Evolutionary conservation across 2,888 invertebrate species (phyloP), one percentile per base, ranked within the genome.

Genomic region (Pegoplata infirma): DNA sequence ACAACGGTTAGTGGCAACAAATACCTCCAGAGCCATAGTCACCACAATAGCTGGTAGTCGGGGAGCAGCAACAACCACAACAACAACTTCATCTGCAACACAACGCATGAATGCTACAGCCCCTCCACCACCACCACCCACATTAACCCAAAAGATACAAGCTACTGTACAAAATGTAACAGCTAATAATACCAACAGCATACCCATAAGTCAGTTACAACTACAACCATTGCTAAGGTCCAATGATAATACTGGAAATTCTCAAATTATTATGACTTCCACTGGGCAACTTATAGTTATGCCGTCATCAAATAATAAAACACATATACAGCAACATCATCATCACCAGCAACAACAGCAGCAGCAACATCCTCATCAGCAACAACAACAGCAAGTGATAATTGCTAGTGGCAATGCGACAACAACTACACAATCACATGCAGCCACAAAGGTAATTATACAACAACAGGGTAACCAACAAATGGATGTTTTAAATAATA

Each of bases 21-120:
- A 95, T 0, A 93, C 93, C 2, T 94, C 94, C 36, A 92, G 95
- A 82, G 95, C 95, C 85, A 95, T 96, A 0, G 94, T 96, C 17
- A 96, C 96, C 0, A 85, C 85, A 1, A 81, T 96, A 94, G 3
- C 94, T 94, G 78, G 96, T 93, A 0, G 95, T 94, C 84, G 85
- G 0, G 95, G 95, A 1, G 84, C 84, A n/a, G 82, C 82, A 10
- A 84, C 84, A 2, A 84, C 85, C 7, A 81, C 82, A n/a, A 80
- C 81, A 3, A 79, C 80, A 1, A 80, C 80, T 1, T 76, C 81
- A 1, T 67, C 81, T 44, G 28, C 81, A 44, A 63, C 36, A 1
- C 79, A 79, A n/a, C 79, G 79, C n/a, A 53, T 63, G 19, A 66
- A 56, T 51, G 19, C 82, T 17, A 81, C 81, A 36, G 67, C 73